phyloP scores from a whole-genome alignment of 2,888 invertebrate species.

The Raillietiella orientalis region DNA sequence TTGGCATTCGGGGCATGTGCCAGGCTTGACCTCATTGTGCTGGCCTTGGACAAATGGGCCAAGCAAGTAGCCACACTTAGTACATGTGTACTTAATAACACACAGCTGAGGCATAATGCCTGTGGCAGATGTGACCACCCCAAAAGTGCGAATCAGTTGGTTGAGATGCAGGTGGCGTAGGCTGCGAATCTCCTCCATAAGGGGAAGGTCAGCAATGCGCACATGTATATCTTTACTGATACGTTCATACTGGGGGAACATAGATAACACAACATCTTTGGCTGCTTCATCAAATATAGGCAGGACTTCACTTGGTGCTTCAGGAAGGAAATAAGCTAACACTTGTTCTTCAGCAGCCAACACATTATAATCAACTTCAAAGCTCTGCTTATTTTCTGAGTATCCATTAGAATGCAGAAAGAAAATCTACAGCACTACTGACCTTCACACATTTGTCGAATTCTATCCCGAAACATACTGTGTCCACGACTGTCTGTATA shows the following conservation, averaged over 20 bases:
- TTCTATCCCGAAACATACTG: slow-evolving; percentile 65
- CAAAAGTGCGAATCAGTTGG: slow-evolving; percentile 66
- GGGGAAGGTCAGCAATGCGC: slow-evolving; percentile 68
- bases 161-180: slow-evolving; percentile 39
- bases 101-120: slow-evolving; percentile 82
- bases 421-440: slow-evolving; percentile 5
- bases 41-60: slow-evolving; percentile 90
- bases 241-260: slow-evolving; percentile 82
- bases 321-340: slow-evolving; percentile 80
- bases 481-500: slow-evolving; percentile 57
- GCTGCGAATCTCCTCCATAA: slow-evolving; percentile 79
- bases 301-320: slow-evolving; percentile 89
- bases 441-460: slow-evolving; percentile 69
- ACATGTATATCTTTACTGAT: slow-evolving; percentile 83
- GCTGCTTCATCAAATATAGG: slow-evolving; percentile 80
- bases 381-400: slow-evolving; percentile 29
- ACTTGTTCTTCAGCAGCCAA: slow-evolving; percentile 70
- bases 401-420: slow-evolving; percentile 1
- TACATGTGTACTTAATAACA: slow-evolving; percentile 87
- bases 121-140: slow-evolving; percentile 85
- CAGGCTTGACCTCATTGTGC: slow-evolving; percentile 72
- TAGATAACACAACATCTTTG: slow-evolving; percentile 63
- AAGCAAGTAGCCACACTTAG: slow-evolving; percentile 68
- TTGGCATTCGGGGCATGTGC: slow-evolving; percentile 92
- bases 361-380: slow-evolving; percentile 71